Evolutionary conservation across 2,888 invertebrate species (phyloP), one percentile per base, ranked within the genome.

Genomic region (Monopis laevigella): DNA sequence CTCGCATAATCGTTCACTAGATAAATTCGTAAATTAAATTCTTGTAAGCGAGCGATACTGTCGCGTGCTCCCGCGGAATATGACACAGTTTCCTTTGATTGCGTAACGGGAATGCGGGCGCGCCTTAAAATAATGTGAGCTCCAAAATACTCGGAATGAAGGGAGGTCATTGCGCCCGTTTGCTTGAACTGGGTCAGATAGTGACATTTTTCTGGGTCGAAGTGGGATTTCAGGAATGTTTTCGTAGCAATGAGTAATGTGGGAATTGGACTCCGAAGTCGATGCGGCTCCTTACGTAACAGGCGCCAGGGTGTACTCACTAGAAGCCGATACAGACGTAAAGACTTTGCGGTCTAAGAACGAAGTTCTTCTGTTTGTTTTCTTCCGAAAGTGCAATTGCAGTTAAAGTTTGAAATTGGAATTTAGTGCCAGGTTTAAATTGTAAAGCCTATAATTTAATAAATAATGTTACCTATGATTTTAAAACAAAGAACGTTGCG

Each of bases 21-120:
- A 77, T 73, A 75, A 75, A 73, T 75, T 67, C 66, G 67, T 70
- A 75, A 74, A 75, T 75, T 77, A 75, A 72, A 71, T 68, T 68
- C 50, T 52, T 36, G 16, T 24, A 14, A 11, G 34, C 60, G 58
- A 46, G 41, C 52, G 43, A 68, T 48, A 59, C 43, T 55, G 43
- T 40, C 46, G 57, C 55, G 48, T 65, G 60, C 51, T 27, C 27
- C 21, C 39, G 26, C 1, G 6, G 0, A 1, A 34, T 53, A 60
- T 48, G 61, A 52, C 45, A 45, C 51, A 55, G 49, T 56, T 56
- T 60, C 2, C 50, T 46, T 43, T 51, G 55, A 39, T 50, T 48
- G 43, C 42, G 26, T 19, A 8, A 41, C 34, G 49, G 53, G 54
- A 54, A 54, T 56, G 58, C 52, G 56, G 62, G 65, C 56, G 59